phyloP scores from a whole-genome alignment of 2,888 invertebrate species.

The Cryptops parisi region DNA sequence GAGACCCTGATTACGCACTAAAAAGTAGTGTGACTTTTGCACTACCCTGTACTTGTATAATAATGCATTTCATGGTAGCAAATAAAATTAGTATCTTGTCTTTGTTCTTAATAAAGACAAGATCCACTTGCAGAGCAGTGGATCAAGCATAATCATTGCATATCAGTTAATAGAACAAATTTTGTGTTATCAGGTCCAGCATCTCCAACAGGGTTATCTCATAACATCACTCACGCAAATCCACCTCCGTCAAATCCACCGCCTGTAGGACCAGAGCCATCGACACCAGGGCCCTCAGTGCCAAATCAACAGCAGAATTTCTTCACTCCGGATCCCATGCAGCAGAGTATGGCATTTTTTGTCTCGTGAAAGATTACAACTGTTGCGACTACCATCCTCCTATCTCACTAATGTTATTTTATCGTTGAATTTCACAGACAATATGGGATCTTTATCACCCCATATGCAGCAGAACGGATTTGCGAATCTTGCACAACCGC shows the following conservation, averaged over 20 bases:
- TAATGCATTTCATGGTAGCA: too few species aligned
- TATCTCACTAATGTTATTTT: neutral
- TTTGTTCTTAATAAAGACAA: too few species aligned
- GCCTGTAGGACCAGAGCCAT: slow-evolving; percentile 17
- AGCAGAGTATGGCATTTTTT: neutral
- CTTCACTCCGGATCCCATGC: slow-evolving; percentile 6
- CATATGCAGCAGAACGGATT: slow-evolving; percentile 21
- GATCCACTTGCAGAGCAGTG: too few species aligned
- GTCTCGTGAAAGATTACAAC: neutral
- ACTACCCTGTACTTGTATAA: too few species aligned
- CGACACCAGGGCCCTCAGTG: slow-evolving; percentile 12
- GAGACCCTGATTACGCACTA: too few species aligned
- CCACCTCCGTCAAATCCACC: slow-evolving; percentile 16
- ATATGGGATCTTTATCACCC: slow-evolving; percentile 21
- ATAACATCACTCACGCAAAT: slow-evolving; percentile 14
- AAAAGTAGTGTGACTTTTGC: too few species aligned
- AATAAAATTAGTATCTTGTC: too few species aligned
- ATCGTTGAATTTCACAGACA: slow-evolving; percentile 13
- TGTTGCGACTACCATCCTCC: neutral
- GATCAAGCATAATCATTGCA: too few species aligned
- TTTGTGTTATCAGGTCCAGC: slow-evolving; percentile 6
- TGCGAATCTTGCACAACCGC: slow-evolving; percentile 18
- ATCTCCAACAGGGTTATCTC: slow-evolving; percentile 15
- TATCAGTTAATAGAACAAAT: too few species aligned
- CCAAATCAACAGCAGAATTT: slow-evolving; percentile 1